These are phyloP conservation scores for Drosophila yakuba DNA, from an alignment of 1,140 invertebrate species.

Conservation along the genomic window DNA sequence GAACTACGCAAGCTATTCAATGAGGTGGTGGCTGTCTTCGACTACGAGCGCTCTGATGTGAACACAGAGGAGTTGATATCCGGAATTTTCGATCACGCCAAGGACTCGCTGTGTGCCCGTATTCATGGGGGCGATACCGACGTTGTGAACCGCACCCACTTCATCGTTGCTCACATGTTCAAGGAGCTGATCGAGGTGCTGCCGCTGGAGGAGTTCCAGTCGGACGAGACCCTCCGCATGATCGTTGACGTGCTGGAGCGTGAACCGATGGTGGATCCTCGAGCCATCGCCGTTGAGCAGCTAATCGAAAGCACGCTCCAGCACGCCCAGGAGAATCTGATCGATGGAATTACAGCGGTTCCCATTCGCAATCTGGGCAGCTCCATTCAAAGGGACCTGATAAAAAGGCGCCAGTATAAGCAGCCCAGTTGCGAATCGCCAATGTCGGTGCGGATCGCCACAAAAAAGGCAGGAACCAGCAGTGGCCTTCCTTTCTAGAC, in stretches of 20 bases:
- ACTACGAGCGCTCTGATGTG: constrained; percentile 72
- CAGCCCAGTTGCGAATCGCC: constrained; percentile 52
- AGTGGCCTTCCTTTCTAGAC: constrained; percentile 49
- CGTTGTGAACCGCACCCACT: constrained; percentile 70
- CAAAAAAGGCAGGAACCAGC: constrained; percentile 38
- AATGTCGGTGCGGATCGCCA: constrained; percentile 61
- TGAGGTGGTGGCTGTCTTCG: constrained; percentile 70
- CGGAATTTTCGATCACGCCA: constrained; percentile 76
- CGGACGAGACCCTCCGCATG: constrained; percentile 61
- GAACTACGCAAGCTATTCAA: constrained; percentile 73
- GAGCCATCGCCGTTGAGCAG: constrained; percentile 70
- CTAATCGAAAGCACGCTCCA: constrained; percentile 49
- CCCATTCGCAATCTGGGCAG: constrained; percentile 60
- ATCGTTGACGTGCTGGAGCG: constrained; percentile 66
- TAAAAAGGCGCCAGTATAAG: constrained; percentile 62
- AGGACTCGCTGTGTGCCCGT: constrained; percentile 51
- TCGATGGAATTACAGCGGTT: constrained; percentile 71
- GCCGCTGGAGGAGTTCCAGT: constrained; percentile 74
- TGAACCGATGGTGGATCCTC: constrained; percentile 68
- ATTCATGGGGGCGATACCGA: constrained; percentile 13
- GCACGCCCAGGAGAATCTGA: constrained; percentile 69
- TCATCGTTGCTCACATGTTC: constrained; percentile 68
- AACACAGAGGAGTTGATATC: constrained; percentile 76
- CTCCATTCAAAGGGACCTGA: constrained; percentile 54
- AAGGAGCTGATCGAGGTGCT: constrained; percentile 76